These are phyloP conservation scores for Acromyrmex heyeri DNA, from an alignment of 1,140 invertebrate species.

Conservation along the genomic window DNA sequence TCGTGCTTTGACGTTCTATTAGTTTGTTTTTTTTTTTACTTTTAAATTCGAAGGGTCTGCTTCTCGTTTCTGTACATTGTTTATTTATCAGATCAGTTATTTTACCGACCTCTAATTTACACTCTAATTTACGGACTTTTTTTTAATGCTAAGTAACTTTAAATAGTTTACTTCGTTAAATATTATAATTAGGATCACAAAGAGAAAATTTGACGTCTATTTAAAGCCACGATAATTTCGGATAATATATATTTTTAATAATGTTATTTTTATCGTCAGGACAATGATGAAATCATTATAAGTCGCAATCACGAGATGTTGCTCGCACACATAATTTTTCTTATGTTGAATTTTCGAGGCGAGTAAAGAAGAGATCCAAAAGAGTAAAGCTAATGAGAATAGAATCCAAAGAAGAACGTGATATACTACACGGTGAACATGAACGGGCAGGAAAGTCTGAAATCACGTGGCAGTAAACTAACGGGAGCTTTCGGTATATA, in stretches of 20 bases:
- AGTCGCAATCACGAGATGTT: background rate
- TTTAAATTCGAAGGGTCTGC: too few relatives aligned
- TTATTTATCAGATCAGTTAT: too few relatives aligned
- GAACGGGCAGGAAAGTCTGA: conserved; percentile 60
- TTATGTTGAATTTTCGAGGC: background rate
- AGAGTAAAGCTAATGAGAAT: conserved; percentile 48
- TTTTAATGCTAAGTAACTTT: conserved; percentile 17
- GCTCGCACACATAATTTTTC: background rate
- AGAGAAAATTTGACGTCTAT: background rate
- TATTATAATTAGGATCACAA: background rate
- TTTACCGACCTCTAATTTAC: background rate
- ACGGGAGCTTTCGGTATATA: conserved; percentile 55
- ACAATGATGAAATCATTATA: background rate
- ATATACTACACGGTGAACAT: conserved; percentile 40
- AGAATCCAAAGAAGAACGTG: conserved; percentile 38
- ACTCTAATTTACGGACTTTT: background rate
- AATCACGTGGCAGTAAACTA: conserved; percentile 68
- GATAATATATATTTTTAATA: background rate
- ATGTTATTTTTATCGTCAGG: conserved; percentile 10
- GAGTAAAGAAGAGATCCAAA: background rate
- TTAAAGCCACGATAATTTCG: background rate
- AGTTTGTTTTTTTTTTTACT: too few relatives aligned
- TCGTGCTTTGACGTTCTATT: too few relatives aligned
- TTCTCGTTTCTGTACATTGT: too few relatives aligned
- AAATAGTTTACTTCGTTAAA: conserved; percentile 31